Conservation (phyloP, 2,113 vertebrate species). For the Aramus guarauna region DNA sequence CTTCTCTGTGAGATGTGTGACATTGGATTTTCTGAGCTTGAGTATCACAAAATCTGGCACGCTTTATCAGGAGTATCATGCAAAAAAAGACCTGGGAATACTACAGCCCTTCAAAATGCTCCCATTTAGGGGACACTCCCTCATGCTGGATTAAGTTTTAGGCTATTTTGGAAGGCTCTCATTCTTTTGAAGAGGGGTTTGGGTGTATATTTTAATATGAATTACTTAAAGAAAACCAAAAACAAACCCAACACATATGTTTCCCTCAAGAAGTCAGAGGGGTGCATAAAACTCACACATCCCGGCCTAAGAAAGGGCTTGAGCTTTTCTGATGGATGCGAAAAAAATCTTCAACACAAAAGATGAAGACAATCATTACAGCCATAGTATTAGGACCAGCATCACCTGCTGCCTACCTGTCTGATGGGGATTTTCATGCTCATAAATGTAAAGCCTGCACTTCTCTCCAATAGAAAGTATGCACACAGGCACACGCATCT, state of each 20-base stretch:
- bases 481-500: fast-evolving
- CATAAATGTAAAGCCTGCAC: background rate
- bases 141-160: background rate
- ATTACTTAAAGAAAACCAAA: background rate
- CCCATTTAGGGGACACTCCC: background rate
- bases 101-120: background rate
- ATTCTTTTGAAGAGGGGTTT: background rate
- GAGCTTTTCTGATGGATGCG: background rate
- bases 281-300: background rate
- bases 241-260: background rate
- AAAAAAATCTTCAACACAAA: background rate
- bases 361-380: background rate
- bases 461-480: background rate
- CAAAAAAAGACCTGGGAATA: background rate
- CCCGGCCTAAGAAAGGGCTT: background rate
- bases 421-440: background rate
- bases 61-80: background rate
- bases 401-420: background rate
- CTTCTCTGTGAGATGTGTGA: background rate
- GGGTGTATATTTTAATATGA: background rate
- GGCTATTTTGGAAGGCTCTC: background rate
- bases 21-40: background rate
- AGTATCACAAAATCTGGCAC: background rate
- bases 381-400: background rate
- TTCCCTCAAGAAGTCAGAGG: background rate